These are phyloP conservation scores for Acanthococcus lagerstroemiae DNA, from an alignment of 2,888 invertebrate species.

Conservation along the genomic window DNA sequence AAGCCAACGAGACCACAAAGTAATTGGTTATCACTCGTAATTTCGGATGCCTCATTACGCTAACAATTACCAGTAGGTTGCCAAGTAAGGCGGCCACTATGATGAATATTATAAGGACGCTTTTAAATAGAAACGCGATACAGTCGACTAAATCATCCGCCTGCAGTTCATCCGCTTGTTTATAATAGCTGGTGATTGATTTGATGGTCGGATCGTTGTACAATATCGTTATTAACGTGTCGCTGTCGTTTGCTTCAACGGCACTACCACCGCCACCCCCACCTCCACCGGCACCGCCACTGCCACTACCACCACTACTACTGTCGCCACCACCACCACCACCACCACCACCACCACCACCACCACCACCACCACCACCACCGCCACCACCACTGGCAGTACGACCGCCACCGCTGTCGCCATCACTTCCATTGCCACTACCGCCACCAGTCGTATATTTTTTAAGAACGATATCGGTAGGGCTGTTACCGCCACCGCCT, in stretches of 20 bases:
- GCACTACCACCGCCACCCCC: background rate
- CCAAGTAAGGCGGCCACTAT: slow-evolving; percentile 82
- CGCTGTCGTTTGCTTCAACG: background rate
- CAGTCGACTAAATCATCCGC: slow-evolving; percentile 1
- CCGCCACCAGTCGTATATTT: background rate
- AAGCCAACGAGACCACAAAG: slow-evolving; percentile 86
- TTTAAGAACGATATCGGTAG: background rate
- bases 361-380: background rate
- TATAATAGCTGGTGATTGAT: slow-evolving; percentile 1
- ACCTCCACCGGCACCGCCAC: background rate
- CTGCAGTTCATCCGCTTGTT: background rate
- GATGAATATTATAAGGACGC: slow-evolving; percentile 73
- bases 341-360: background rate
- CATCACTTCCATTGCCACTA: background rate
- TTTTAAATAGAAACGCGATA: slow-evolving; percentile 7
- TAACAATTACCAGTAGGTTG: slow-evolving; percentile 78
- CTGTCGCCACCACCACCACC: background rate
- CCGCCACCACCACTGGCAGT: background rate
- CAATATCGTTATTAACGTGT: background rate
- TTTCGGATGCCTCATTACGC: slow-evolving; percentile 67
- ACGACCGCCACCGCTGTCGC: background rate
- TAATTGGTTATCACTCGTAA: slow-evolving; percentile 83
- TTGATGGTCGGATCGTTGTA: background rate
- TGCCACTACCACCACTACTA: background rate
- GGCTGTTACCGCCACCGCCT: background rate